A percentile compares a stretch with the other conserved stretches of the same genome.
These are phyloP conservation scores for Matsumurasca onukii DNA, from an alignment of 1,140 invertebrate species.

Conservation along the genomic window DNA sequence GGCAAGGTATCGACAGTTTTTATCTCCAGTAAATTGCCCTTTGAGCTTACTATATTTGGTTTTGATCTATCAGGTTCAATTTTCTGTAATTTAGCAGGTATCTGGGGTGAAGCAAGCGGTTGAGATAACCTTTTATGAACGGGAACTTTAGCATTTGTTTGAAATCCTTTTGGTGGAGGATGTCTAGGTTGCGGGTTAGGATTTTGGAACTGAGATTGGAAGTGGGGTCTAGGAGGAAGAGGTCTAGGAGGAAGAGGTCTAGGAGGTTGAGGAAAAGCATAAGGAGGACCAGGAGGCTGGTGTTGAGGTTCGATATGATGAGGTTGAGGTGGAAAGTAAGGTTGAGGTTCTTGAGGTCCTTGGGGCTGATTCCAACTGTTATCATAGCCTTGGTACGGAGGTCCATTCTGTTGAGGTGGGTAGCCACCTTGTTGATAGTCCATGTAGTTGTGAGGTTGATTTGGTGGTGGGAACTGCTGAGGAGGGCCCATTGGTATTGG, in stretches of 20 bases:
- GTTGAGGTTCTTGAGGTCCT: background rate
- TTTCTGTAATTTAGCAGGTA: background rate
- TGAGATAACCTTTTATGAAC: background rate
- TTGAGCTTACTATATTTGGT: background rate
- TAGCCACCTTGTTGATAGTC: too few relatives aligned
- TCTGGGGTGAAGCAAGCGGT: background rate
- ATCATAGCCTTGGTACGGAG: background rate
- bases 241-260: background rate
- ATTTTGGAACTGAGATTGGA: background rate
- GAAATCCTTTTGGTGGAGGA: background rate
- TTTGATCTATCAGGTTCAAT: background rate
- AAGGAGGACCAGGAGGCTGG: background rate
- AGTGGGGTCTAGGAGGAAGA: background rate
- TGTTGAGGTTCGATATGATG: too few relatives aligned
- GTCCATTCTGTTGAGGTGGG: background rate
- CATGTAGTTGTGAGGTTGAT: constrained; percentile 14
- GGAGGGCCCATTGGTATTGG: background rate
- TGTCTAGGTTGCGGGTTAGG: too few relatives aligned
- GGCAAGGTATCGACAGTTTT: constrained; percentile 11
- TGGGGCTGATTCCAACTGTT: background rate
- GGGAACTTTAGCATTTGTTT: background rate
- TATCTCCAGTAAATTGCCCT: constrained; percentile 12
- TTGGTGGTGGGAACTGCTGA: background rate
- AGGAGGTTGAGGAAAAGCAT: too few relatives aligned
- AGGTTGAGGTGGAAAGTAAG: background rate